Percentiles rank a stretch among this genome's conserved stretches.
Evolutionary conservation across 2,797 vertebrate genomes (phyloP).

Genomic region (Darevskia mixta): DNA sequence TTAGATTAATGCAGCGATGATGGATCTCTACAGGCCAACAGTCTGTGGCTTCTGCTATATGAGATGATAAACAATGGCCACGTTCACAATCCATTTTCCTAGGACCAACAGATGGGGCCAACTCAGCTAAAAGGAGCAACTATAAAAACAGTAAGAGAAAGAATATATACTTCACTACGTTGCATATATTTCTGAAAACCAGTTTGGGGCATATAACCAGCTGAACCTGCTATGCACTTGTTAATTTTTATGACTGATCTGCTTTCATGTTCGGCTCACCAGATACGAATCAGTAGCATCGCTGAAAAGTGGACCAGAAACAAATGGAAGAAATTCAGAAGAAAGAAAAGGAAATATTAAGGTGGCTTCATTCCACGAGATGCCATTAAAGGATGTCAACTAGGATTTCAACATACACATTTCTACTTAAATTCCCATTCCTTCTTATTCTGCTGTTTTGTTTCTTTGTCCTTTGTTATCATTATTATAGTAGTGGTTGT

Average conservation of each 20-base stretch:
- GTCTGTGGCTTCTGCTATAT: constrained; percentile 1
- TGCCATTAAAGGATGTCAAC: background rate
- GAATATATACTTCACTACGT: background rate
- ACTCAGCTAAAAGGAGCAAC: background rate
- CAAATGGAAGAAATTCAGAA: background rate
- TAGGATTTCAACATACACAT: background rate
- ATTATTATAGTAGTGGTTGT: too few relatives aligned
- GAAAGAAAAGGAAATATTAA: background rate
- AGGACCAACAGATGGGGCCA: background rate
- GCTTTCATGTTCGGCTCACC: background rate
- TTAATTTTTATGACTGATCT: background rate
- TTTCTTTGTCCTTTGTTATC: background rate
- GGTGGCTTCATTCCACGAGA: background rate
- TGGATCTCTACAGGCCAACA: constrained; percentile 19
- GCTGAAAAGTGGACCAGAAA: background rate
- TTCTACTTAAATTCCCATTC: background rate
- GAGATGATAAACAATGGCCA: constrained; percentile 2
- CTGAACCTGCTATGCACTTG: background rate
- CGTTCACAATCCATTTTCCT: constrained; percentile 15
- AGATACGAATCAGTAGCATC: background rate
- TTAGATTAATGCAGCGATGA: background rate
- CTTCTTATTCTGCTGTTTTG: background rate
- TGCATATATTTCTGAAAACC: background rate
- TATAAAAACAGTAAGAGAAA: background rate
- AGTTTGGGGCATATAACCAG: background rate